phyloP scores from a whole-genome alignment of 2,113 vertebrate species.

The Engraulis encrasicolus region DNA sequence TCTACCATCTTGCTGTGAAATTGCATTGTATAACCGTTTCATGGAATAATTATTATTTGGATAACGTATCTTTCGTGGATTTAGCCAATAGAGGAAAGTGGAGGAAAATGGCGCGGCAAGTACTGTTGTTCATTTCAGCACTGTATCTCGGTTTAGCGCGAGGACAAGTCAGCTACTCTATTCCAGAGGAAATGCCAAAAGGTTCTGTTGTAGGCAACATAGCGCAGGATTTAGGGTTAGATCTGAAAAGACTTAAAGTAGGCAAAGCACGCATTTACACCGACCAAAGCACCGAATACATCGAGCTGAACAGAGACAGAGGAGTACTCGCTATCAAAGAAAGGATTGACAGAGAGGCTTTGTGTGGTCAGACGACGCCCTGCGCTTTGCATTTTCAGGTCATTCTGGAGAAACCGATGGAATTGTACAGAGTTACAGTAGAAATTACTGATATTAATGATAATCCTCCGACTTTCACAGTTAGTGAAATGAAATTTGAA shows the following conservation, averaged over 20 bases:
- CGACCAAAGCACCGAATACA: slow-evolving; percentile 48
- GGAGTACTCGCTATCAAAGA: slow-evolving; percentile 53
- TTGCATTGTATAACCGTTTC: neutral
- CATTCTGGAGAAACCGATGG: slow-evolving; percentile 78
- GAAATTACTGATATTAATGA: slow-evolving; percentile 83
- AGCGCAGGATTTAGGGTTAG: slow-evolving; percentile 57
- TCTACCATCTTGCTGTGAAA: neutral
- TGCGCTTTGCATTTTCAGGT: slow-evolving; percentile 80
- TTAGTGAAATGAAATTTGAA: slow-evolving; percentile 74
- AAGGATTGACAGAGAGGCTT: slow-evolving; percentile 54
- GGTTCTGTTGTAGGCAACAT: slow-evolving; percentile 57
- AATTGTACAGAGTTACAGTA: slow-evolving; percentile 76
- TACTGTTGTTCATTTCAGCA: slow-evolving; percentile 47
- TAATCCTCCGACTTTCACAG: slow-evolving; percentile 78
- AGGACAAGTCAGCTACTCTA: slow-evolving; percentile 59
- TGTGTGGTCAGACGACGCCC: slow-evolving; percentile 62
- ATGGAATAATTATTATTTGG: neutral
- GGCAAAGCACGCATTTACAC: slow-evolving; percentile 54
- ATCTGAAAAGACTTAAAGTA: slow-evolving; percentile 51
- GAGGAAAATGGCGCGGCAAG: slow-evolving; percentile 50
- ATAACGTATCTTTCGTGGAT: neutral
- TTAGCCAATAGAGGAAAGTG: slow-evolving; percentile 20
- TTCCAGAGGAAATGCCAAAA: slow-evolving; percentile 60
- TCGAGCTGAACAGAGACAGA: slow-evolving; percentile 53
- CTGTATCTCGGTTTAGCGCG: slow-evolving; percentile 37